Evolutionary conservation across 2,888 invertebrate species (phyloP), one percentile per base, ranked within the genome.

Genomic region (Epicampocera succincta): DNA sequence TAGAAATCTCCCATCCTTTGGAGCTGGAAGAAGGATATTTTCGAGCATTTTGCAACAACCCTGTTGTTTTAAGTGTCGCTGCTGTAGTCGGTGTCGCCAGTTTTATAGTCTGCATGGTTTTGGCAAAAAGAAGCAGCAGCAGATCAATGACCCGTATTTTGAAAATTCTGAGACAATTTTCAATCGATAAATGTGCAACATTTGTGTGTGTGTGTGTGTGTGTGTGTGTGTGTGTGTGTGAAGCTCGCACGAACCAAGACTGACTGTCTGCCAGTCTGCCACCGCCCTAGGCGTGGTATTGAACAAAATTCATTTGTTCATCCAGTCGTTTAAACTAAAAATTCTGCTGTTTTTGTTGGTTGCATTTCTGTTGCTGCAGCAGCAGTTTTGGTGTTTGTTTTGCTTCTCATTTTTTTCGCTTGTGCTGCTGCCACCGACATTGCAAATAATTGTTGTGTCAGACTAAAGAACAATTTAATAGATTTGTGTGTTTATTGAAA

Each of bases 91-190:
- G 46, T 56, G 79, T 72, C 74, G 82, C 68, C 71, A 48, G 60
- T 66, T 66, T 71, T 40, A 13, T 42, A n/a, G 72, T 65, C 54
- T 73, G 73, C 69, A 63, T 73, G 60, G 69, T 78, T 82, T 42
- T 54, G 25, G 54, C 54, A 85, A 84, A 52, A 85, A 33, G 33
- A 33, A 85, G 81, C 85, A 83, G 73, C 85, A 87, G 84, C 86
- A 87, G 90, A 90, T 89, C 90, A 90, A 90, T 90, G 90, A 90
- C 90, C 90, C 88, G 90, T 87, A 89, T 90, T 90, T 90, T 88
- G 87, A 71, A 44, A 82, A 78, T 87, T 87, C 87, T 89, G 90
- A 90, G 90, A 90, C 90, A 89, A 87, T 87, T 89, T 90, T 89
- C 89, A 89, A 90, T 90, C 90, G 90, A 90, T 90, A 90, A 88